Evolutionary conservation across 2,797 vertebrate species (phyloP), one percentile per base, ranked within the genome.

Genomic region (Pagetopsis macropterus): DNA sequence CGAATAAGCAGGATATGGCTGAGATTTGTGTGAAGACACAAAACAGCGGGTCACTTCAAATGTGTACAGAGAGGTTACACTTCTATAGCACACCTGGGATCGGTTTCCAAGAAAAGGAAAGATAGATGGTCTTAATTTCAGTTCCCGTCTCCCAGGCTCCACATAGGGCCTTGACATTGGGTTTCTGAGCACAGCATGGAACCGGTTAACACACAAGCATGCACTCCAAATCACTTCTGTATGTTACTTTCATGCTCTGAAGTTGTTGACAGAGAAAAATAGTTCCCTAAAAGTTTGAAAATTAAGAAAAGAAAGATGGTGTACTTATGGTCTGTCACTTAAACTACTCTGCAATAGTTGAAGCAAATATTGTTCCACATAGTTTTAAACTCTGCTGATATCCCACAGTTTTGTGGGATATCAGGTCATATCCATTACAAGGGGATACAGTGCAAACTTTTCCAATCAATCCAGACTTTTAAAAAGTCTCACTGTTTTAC

Each of bases 1-100:
- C 78, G 68, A 72, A 71, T 16, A 40, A 60, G 54, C 76, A 61
- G 44, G 84, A 75, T 65, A 76, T 54, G 70, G 56, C 70, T 75
- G 57, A 79, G 50, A 44, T 58, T 51, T 64, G 68, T 48, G 33
- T 64, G 70, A 86, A 56, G 71, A 76, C 51, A 74, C 81, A 68
- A 68, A 72, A 58, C 78, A 70, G 61, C 65, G 56, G 41, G 70
- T 70, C 13, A 43, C 66, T 55, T 82, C 65, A 82, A 58, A 71
- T 44, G 59, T 40, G 68, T 78, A 76, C 40, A n/a, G 40, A 27
- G 55, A 81, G 83, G 84, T 75, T 49, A 81, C 17, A 67, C 23
- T 41, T 63, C 40, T 66, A 27, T 58, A 27, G 64, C 50, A 41
- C 75, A 62, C 75, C 16, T 31, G 40, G 71, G 31, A 72, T 48